These are phyloP conservation scores for Formica aserva DNA, from an alignment of 2,888 invertebrate genomes.

Conservation along the genomic window DNA sequence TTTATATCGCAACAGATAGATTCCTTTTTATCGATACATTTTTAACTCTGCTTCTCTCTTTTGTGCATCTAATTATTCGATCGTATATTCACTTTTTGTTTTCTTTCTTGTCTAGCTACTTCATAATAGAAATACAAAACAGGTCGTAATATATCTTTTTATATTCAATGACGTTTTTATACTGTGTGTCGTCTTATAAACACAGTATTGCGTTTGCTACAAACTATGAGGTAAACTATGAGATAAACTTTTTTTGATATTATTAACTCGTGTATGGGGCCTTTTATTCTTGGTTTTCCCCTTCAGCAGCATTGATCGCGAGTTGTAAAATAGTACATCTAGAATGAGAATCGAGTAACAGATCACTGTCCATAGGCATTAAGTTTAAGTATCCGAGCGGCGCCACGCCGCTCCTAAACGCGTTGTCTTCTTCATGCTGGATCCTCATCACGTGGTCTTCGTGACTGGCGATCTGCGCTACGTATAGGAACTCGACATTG, in stretches of 20 bases:
- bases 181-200: background rate
- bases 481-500: slow-evolving; percentile 26
- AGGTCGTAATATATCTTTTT: background rate
- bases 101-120: background rate
- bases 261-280: background rate
- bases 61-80: background rate
- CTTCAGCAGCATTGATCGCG: slow-evolving; percentile 10
- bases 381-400: slow-evolving; percentile 65
- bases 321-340: slow-evolving; percentile 39
- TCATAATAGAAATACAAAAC: slow-evolving; percentile 9
- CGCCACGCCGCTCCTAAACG: slow-evolving; percentile 61
- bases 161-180: background rate
- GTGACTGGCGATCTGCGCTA: slow-evolving; percentile 44
- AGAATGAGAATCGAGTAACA: slow-evolving; percentile 59
- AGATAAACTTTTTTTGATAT: background rate
- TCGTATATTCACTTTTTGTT: background rate
- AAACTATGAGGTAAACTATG: background rate
- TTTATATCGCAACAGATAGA: slow-evolving; percentile 25
- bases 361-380: slow-evolving; percentile 61
- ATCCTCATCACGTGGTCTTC: slow-evolving; percentile 49
- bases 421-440: slow-evolving; percentile 35
- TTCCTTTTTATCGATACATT: slow-evolving; percentile 13
- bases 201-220: background rate
- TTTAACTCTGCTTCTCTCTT: background rate
- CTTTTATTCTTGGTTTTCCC: background rate